A percentile compares a stretch with the other conserved stretches of the same genome.
These are phyloP conservation scores for Tympanoctomys barrerae DNA, from an alignment of 2,797 vertebrate species.

Conservation along the genomic window DNA sequence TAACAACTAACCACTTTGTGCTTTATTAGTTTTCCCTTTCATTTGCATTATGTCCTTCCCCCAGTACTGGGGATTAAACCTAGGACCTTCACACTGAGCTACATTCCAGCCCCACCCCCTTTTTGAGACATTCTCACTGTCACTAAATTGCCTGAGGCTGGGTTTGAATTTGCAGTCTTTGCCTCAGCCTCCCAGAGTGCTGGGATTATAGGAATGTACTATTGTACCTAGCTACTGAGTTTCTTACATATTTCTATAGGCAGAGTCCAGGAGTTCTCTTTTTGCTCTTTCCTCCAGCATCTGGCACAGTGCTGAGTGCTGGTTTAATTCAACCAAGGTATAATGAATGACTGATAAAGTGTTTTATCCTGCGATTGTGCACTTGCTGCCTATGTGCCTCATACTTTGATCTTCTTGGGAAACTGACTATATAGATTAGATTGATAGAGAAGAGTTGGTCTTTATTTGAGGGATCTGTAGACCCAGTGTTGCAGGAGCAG, in stretches of 20 bases:
- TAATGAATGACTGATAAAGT: slow-evolving; percentile 9
- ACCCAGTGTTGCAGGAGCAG: not conserved
- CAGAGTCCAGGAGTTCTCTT: slow-evolving; percentile 33
- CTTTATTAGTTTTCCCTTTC: slow-evolving; percentile 48
- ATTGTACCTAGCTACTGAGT: not conserved
- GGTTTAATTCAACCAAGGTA: slow-evolving; percentile 19
- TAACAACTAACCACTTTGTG: not conserved
- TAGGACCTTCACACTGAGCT: not conserved
- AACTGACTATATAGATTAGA: not conserved
- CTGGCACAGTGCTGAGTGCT: slow-evolving; percentile 17
- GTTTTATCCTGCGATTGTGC: slow-evolving; percentile 24
- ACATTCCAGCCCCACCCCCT: too few species aligned
- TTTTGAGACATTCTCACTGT: not conserved
- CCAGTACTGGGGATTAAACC: not conserved
- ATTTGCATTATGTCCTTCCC: not conserved
- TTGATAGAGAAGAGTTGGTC: slow-evolving; percentile 17
- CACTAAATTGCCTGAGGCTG: not conserved
- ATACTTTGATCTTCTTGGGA: slow-evolving; percentile 25
- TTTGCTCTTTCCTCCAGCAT: slow-evolving; percentile 46
- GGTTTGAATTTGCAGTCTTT: not conserved
- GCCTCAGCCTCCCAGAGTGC: not conserved
- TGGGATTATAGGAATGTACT: not conserved
- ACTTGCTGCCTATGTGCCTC: not conserved
- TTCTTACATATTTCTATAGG: slow-evolving; percentile 49
- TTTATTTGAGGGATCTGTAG: not conserved